A percentile compares a stretch with the other conserved stretches of the same genome.
Conservation (phyloP, 2,797 vertebrate species). For the Sarcoramphus papa region DNA sequence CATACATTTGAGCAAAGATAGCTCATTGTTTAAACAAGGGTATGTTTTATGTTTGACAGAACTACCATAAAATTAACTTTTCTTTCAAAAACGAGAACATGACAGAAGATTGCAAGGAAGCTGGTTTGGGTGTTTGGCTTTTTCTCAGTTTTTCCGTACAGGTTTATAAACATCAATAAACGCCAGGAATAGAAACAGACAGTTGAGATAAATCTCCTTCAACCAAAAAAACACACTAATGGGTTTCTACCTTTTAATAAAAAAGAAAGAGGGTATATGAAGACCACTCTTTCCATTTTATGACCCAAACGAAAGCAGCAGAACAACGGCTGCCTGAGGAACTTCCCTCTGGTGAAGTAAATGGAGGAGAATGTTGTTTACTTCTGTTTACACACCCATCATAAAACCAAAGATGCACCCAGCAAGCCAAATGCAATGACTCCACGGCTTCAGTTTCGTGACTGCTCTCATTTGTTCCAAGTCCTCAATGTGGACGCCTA, state of each 20-base stretch:
- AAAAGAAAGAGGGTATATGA: background rate
- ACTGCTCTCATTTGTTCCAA: conserved; percentile 27
- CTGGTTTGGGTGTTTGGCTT: background rate
- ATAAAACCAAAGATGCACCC: conserved; percentile 18
- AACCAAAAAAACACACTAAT: background rate
- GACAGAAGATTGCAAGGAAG: background rate
- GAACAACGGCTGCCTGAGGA: background rate
- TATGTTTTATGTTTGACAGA: background rate
- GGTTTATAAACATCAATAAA: background rate
- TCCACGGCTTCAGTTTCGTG: background rate
- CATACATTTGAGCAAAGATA: background rate
- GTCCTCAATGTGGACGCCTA: background rate
- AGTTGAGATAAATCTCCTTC: background rate
- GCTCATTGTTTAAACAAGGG: background rate
- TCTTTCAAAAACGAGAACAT: background rate
- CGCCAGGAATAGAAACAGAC: background rate
- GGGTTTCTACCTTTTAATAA: background rate
- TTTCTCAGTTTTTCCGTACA: background rate
- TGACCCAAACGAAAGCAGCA: background rate
- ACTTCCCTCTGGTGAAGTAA: background rate
- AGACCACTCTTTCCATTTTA: background rate
- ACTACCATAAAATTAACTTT: background rate
- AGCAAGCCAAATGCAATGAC: background rate
- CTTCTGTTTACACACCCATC: conserved; percentile 16
- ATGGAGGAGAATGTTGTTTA: conserved; percentile 33